Evolutionary conservation across 2,888 invertebrate species (phyloP), one percentile per base, ranked within the genome.

Genomic region (Sepiola atlantica): DNA sequence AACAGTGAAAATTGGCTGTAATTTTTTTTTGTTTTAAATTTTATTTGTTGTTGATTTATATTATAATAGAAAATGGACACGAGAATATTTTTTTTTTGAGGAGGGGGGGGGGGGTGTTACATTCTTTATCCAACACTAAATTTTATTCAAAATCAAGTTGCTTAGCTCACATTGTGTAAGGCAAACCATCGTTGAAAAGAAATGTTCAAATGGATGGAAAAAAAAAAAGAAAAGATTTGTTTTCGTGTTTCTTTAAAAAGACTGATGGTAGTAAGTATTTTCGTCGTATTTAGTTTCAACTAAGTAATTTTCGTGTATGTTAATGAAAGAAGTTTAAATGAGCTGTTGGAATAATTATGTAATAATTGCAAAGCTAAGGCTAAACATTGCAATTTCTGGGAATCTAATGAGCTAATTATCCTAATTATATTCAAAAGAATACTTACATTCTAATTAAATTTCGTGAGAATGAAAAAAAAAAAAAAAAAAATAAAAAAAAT

Each of bases 181-280:
- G 77, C n/a, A 32, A 77, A 77, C 77, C 77, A 77, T 77, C 32
- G 77, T 77, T 77, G 77, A 32, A 77, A 77, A 32, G n/a, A 77
- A 77, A n/a, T 77, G 77, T 77, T n/a, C 32, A 77, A 32, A 77
- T 77, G 77, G 77, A 77, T n/a, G 77, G n/a, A 77, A 77, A 77
- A n/a, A 77, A n/a, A 77, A n/a, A 77, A 77, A n/a, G n/a, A n/a
- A 77, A 77, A 77, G n/a, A 77, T 77, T 77, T 77, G n/a, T 77
- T 77, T 77, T 77, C 10, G 16, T 8, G 16, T n/a, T n/a, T n/a
- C n/a, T n/a, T 12, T 77, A 77, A 77, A 4, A 77, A n/a, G 16
- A 18, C 20, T 21, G 57, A 57, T 57, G 57, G 24, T 57, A 21
- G n/a, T 77, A 77, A 77, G n/a, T 77, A 77, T 77, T 32, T 77